phyloP scores from a whole-genome alignment of 2,113 vertebrate genomes.

The Sigmodon hispidus region DNA sequence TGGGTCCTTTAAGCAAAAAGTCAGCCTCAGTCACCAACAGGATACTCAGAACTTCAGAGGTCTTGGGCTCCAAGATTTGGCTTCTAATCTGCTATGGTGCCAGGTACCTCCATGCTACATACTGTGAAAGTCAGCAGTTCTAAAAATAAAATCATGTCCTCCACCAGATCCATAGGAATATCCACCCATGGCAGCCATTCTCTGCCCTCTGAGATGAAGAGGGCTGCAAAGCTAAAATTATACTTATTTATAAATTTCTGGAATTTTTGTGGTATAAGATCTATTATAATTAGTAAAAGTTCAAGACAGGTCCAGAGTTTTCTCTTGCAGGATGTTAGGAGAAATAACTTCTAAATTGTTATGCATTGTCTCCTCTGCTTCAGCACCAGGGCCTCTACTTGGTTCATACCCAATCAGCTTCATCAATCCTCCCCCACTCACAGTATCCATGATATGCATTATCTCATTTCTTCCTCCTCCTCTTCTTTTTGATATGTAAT shows the following conservation, averaged over 20 bases:
- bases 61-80: not conserved
- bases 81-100: rapidly evolving
- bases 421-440: not conserved
- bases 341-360: not conserved
- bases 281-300: not conserved
- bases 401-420: too few relatives aligned
- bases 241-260: not conserved
- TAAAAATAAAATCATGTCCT: not conserved
- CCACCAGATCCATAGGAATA: rapidly evolving
- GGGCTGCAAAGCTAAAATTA: not conserved
- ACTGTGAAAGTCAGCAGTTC: not conserved
- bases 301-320: not conserved
- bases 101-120: rapidly evolving
- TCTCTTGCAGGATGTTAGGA: not conserved
- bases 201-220: not conserved
- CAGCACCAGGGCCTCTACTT: not conserved
- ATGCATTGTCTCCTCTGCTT: too few relatives aligned
- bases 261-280: not conserved
- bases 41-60: not conserved
- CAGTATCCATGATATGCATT: not conserved
- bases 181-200: rapidly evolving
- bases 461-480: not conserved
- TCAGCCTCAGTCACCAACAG: not conserved
- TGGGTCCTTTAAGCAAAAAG: not conserved
- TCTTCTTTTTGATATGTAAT: too few relatives aligned